Percentiles rank a stretch among this genome's conserved stretches.
These are phyloP conservation scores for Odontothrips loti DNA, from an alignment of 2,888 invertebrate genomes.

Conservation along the genomic window DNA sequence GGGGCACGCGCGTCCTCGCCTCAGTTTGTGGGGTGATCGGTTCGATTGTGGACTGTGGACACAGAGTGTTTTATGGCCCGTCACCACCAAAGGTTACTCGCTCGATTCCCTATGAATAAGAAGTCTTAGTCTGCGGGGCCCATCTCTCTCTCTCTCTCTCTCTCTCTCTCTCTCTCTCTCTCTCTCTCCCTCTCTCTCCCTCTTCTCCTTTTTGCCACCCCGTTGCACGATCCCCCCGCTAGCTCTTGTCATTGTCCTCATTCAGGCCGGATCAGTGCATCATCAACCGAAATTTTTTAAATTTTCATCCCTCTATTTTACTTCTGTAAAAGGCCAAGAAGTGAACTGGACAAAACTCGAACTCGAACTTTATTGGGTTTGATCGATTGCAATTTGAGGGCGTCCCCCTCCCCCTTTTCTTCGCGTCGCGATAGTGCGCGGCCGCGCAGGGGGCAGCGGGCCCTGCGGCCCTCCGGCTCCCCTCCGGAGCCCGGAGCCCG, in stretches of 20 bases:
- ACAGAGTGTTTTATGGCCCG: slow-evolving; percentile 26
- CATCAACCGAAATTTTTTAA: no score
- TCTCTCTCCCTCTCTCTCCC: background rate
- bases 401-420: no score
- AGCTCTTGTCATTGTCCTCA: slow-evolving; percentile 2
- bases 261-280: background rate
- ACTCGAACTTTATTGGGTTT: no score
- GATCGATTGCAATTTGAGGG: no score
- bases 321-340: no score
- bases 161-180: background rate
- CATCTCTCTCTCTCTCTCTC: background rate
- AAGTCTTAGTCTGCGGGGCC: background rate
- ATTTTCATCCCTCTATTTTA: no score
- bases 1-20: background rate
- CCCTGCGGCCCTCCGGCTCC: no score
- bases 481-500: background rate
- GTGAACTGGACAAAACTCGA: no score
- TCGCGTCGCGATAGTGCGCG: no score
- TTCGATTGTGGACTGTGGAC: slow-evolving; percentile 33
- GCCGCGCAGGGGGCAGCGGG: no score
- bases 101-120: slow-evolving; percentile 25
- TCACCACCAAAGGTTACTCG: slow-evolving; percentile 8
- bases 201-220: background rate
- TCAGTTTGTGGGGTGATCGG: no score
- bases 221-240: background rate